These are phyloP conservation scores for Labroides dimidiatus DNA, from an alignment of 2,797 vertebrate genomes.

Conservation along the genomic window DNA sequence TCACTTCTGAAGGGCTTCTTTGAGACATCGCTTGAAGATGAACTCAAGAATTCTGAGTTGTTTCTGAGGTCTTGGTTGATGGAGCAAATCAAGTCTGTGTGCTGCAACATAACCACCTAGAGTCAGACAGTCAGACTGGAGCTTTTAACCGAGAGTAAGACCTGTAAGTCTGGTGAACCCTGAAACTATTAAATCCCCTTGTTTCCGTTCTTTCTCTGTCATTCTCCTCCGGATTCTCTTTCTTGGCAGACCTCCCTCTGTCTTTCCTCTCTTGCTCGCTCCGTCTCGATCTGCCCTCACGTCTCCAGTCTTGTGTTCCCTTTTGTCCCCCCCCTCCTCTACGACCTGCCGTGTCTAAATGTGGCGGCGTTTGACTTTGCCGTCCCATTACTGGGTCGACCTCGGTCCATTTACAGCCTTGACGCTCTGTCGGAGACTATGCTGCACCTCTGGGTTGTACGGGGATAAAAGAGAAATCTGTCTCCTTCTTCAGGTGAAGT, in stretches of 20 bases:
- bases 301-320: conserved; percentile 1
- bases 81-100: conserved; percentile 32
- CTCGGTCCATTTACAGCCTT: conserved; percentile 66
- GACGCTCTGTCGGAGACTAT: conserved; percentile 28
- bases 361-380: conserved; percentile 71
- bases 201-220: not conserved
- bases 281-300: conserved; percentile 46
- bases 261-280: not conserved
- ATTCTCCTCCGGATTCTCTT: conserved; percentile 4
- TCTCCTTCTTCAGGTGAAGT: conserved; percentile 14
- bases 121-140: conserved; percentile 25
- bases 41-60: conserved; percentile 35
- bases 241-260: not conserved
- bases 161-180: conserved; percentile 52
- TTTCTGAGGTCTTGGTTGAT: conserved; percentile 16
- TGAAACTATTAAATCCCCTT: conserved; percentile 30
- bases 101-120: conserved; percentile 28
- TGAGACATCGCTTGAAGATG: conserved; percentile 14
- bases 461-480: conserved; percentile 31
- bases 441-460: conserved; percentile 51
- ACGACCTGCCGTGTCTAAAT: conserved; percentile 59
- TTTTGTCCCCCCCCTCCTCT: not conserved
- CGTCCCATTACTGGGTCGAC: conserved; percentile 66
- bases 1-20: conserved; percentile 7
- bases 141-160: conserved; percentile 13